A percentile compares a stretch with the other conserved stretches of the same genome.
phyloP scores from a whole-genome alignment of 2,888 invertebrate species.

The Pterostichus niger region DNA sequence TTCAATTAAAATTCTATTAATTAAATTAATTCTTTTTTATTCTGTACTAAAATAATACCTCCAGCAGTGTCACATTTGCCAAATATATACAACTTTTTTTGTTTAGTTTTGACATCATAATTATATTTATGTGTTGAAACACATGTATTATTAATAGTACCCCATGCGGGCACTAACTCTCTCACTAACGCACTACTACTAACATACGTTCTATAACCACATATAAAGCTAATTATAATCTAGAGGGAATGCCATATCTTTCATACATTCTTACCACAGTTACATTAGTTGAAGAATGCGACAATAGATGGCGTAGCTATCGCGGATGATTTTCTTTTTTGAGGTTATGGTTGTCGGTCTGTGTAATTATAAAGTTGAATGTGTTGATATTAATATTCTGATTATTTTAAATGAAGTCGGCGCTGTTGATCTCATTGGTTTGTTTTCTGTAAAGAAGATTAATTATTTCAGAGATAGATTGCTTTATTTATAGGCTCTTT shows the following conservation, averaged over 20 bases:
- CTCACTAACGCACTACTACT: not conserved
- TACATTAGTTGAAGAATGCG: slow-evolving; percentile 7
- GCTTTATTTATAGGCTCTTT: slow-evolving; percentile 6
- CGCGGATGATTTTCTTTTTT: slow-evolving; percentile 7
- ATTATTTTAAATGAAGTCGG: slow-evolving; percentile 40
- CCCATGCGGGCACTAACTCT: slow-evolving; percentile 43
- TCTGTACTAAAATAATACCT: not conserved
- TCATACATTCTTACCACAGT: slow-evolving; percentile 27
- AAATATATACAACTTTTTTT: slow-evolving; percentile 33
- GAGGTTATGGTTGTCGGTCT: slow-evolving; percentile 8
- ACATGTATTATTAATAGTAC: slow-evolving; percentile 51
- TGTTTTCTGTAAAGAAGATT: slow-evolving; percentile 29
- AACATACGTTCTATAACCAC: not conserved
- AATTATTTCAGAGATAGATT: slow-evolving; percentile 22
- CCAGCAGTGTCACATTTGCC: slow-evolving; percentile 1
- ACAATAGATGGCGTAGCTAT: slow-evolving; percentile 24
- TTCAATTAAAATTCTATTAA: slow-evolving; percentile 19
- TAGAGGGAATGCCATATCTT: slow-evolving; percentile 25
- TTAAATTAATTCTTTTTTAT: slow-evolving; percentile 17
- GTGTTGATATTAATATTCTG: slow-evolving; percentile 46
- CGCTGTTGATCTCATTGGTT: slow-evolving; percentile 11
- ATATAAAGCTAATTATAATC: slow-evolving; percentile 22
- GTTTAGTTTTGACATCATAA: slow-evolving; percentile 35
- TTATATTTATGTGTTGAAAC: slow-evolving; percentile 53
- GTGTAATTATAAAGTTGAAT: slow-evolving; percentile 20